phyloP scores from a whole-genome alignment of 2,113 vertebrate species.

The Sturnira hondurensis region DNA sequence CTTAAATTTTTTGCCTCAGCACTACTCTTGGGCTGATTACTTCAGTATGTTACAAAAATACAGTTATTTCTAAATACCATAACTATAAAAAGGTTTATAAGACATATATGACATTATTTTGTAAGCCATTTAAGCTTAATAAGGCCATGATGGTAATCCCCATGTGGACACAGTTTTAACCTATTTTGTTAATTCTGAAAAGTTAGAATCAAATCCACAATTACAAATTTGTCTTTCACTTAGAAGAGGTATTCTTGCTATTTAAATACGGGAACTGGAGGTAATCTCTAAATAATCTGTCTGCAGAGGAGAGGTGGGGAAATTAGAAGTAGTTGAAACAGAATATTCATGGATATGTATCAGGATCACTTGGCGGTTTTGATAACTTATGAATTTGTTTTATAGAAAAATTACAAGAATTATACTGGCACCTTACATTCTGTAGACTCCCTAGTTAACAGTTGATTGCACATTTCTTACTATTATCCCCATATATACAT shows the following conservation, averaged over 20 bases:
- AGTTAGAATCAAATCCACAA: not conserved
- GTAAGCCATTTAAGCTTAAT: not conserved
- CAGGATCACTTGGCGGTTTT: not conserved
- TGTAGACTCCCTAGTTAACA: not conserved
- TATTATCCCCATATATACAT: not conserved
- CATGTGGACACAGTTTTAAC: not conserved
- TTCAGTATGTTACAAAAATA: not conserved
- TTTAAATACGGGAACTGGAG: not conserved
- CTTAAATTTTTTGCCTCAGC: not conserved
- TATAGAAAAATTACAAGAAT: not conserved
- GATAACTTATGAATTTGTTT: not conserved
- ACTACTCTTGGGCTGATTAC: not conserved
- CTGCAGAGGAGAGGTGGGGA: not conserved
- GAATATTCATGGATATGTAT: not conserved
- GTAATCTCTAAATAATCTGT: not conserved
- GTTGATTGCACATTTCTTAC: not conserved
- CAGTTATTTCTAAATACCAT: not conserved
- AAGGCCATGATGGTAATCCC: not conserved
- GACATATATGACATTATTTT: not conserved
- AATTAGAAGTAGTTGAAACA: not conserved
- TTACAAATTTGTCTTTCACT: not conserved
- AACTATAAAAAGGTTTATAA: not conserved
- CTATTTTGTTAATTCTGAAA: not conserved
- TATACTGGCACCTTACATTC: not conserved
- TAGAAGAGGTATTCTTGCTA: not conserved